Conservation (phyloP, 2,888 invertebrate species). For the Protophormia terraenovae region DNA sequence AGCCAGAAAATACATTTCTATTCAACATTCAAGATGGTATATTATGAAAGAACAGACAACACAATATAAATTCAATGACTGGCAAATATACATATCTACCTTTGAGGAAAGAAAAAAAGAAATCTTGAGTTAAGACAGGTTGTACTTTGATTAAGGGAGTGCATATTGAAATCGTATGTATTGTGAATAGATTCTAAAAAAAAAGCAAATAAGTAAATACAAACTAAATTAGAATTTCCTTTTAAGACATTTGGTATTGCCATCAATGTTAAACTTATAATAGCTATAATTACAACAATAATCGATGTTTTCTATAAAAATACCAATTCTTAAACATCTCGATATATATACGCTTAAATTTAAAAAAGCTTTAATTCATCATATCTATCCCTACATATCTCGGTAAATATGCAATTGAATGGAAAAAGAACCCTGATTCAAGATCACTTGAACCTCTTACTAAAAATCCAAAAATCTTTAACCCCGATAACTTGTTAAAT, state of each 20-base stretch:
- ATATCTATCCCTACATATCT: too few relatives aligned
- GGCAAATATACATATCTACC: background rate
- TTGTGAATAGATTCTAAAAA: background rate
- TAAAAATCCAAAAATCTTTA: too few relatives aligned
- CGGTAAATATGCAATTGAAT: too few relatives aligned
- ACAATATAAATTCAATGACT: background rate
- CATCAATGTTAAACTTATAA: too few relatives aligned
- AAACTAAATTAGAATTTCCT: conserved; percentile 53
- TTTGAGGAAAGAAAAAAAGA: background rate
- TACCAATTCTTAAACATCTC: too few relatives aligned
- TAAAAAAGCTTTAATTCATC: too few relatives aligned
- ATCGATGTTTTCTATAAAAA: too few relatives aligned
- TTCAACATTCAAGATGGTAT: background rate
- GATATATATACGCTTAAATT: too few relatives aligned
- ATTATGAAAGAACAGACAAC: background rate
- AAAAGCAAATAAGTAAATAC: background rate
- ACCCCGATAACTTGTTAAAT: too few relatives aligned
- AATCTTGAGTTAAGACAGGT: background rate
- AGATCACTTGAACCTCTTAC: too few relatives aligned
- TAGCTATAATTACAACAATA: too few relatives aligned
- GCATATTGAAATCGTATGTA: background rate
- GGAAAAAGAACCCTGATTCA: too few relatives aligned
- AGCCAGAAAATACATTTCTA: background rate
- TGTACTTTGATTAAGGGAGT: background rate
- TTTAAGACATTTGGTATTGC: conserved; percentile 31